phyloP scores from a whole-genome alignment of 2,113 vertebrate genomes.

The Atlantisia rogersi region DNA sequence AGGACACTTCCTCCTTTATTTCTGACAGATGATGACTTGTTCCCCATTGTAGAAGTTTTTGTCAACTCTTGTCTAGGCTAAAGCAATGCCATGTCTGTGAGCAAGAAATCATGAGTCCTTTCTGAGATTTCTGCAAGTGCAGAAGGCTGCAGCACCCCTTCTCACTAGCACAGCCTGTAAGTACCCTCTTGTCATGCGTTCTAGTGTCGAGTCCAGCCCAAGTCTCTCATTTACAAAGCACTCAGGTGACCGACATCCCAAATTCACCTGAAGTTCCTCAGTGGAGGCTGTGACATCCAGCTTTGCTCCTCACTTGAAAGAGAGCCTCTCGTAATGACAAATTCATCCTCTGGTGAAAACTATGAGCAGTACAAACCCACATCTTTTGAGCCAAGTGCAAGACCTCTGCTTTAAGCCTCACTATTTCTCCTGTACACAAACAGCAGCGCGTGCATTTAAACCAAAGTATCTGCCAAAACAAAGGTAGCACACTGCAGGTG shows the following conservation, averaged over 20 bases:
- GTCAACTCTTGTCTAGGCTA: constrained; percentile 9
- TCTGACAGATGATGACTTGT: background rate
- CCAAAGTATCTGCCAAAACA: background rate
- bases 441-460: background rate
- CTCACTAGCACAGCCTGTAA: background rate
- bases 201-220: background rate
- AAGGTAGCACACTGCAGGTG: background rate
- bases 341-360: background rate
- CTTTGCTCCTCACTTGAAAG: background rate
- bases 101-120: background rate
- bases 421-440: background rate
- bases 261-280: background rate
- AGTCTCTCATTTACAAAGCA: background rate
- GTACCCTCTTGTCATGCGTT: background rate
- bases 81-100: background rate
- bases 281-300: background rate
- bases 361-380: background rate
- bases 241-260: background rate
- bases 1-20: background rate
- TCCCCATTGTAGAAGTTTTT: background rate
- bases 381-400: background rate
- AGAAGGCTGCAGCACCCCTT: background rate
- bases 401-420: background rate
- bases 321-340: background rate
- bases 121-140: background rate